Conservation (phyloP, 30 jellyfish, hydroid and myxozoan species). For the Nemopilema nomurai region DNA sequence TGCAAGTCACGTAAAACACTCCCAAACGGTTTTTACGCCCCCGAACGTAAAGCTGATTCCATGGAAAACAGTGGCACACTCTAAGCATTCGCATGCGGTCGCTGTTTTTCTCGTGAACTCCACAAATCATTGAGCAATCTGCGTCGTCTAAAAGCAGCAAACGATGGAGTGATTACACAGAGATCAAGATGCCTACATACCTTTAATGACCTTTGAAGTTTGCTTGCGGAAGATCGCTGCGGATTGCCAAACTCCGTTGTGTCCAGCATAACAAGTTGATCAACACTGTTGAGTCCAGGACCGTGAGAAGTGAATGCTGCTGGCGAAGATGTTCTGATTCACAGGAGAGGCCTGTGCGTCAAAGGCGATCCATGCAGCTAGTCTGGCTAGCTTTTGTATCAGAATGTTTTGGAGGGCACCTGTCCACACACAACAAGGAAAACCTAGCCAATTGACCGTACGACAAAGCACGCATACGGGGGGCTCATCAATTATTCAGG, state of each 20-base stretch:
- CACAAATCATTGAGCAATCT: not conserved
- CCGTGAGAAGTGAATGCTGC: not conserved
- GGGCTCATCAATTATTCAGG: constrained; percentile 13
- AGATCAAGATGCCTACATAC: not conserved
- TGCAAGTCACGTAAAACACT: too few relatives aligned
- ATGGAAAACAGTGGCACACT: too few relatives aligned
- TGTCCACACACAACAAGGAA: constrained; percentile 2
- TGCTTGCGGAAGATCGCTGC: not conserved
- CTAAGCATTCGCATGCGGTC: not conserved
- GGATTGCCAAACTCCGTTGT: not conserved
- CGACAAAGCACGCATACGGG: constrained; percentile 21
- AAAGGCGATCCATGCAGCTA: constrained; percentile 7
- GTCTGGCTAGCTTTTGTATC: constrained; percentile 20
- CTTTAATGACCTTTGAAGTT: not conserved
- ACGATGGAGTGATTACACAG: not conserved
- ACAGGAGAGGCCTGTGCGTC: not conserved
- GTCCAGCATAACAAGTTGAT: not conserved
- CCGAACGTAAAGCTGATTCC: too few relatives aligned
- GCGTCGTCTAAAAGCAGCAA: not conserved
- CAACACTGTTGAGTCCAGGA: not conserved
- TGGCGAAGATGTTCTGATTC: not conserved
- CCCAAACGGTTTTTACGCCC: too few relatives aligned
- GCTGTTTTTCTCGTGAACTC: not conserved
- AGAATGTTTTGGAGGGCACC: constrained; percentile 41
- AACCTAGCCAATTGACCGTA: constrained; percentile 20